Base-by-base conservation (phyloP, 2,888 invertebrate species). In the Glyphotaelius pellucidus region DNA sequence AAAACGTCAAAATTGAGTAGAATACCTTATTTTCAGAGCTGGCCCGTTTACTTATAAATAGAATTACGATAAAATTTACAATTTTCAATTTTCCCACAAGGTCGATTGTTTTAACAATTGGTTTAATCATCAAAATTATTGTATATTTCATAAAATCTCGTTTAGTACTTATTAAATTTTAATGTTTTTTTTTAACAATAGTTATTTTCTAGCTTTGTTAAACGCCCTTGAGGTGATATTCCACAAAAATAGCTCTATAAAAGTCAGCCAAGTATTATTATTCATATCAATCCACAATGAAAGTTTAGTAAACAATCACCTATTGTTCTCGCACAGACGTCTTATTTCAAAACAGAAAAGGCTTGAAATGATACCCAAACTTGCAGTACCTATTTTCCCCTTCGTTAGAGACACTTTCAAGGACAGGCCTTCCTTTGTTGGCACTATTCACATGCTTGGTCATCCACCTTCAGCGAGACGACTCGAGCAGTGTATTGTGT, bases 301-400 rank as follows among this genome's bases (percentile, higher is more conserved):
- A 67, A 25, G 67, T 67, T n/a, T 67, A 25, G 25, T 67, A 67
- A 67, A 67, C 67, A 67, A 67, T 67, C 67, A 67, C 25, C 67
- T n/a, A 86, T 86, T 86, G 86, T 86, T 86, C 86, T 86, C 47
- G 86, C 47, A 38, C 15, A 81, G 35, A 86, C n/a, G n/a, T 42
- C 47, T 86, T 86, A 47, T 86, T 86, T 86, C 30, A 11, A 86
- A 86, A 86, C 86, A 31, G 30, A 86, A 85, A 42, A 19, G 32
- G 32, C 25, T 38, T 15, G 38, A 15, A 30, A 38, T 32, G 84
- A 47, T 86, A 86, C 42, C 42, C 85, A n/a, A 85, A 85, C 85
- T 42, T 42, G 31, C 84, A 30, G 14, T 86, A 14, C n/a, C 86
- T 42, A 31, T 86, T 86, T 86, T 42, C 42, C 85, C 86, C 86